phyloP scores from a whole-genome alignment of 1,140 invertebrate genomes.

The Plodia interpunctella region DNA sequence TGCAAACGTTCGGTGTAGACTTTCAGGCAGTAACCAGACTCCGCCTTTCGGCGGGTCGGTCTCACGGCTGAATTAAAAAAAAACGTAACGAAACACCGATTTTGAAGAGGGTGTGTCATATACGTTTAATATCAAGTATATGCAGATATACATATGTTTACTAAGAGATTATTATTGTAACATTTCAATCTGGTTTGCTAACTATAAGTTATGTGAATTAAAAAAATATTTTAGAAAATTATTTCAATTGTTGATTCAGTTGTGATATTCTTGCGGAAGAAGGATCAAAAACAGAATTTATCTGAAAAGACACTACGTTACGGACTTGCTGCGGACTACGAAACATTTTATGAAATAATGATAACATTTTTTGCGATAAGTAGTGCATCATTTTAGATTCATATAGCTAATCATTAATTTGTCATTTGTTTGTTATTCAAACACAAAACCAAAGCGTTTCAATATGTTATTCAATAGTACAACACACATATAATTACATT shows the following conservation, averaged over 20 bases:
- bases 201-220: no score
- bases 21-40: constrained; percentile 64
- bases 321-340: no score
- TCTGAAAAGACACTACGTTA: no score
- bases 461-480: constrained; percentile 36
- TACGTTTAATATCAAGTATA: constrained; percentile 11
- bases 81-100: constrained; percentile 50
- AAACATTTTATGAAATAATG: no score
- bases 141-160: constrained; percentile 1
- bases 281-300: no score
- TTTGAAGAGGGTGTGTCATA: constrained; percentile 33
- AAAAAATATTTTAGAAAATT: no score
- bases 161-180: neutral
- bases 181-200: no score
- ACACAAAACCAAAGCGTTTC: constrained; percentile 35
- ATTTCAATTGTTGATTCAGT: no score
- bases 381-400: neutral
- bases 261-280: no score
- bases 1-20: constrained; percentile 60
- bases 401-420: neutral
- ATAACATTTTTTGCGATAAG: no score
- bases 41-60: constrained; percentile 52
- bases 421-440: neutral
- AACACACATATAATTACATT: constrained; percentile 58
- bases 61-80: constrained; percentile 58